phyloP scores from a whole-genome alignment of 2,113 vertebrate species.

The Macquaria australasica region DNA sequence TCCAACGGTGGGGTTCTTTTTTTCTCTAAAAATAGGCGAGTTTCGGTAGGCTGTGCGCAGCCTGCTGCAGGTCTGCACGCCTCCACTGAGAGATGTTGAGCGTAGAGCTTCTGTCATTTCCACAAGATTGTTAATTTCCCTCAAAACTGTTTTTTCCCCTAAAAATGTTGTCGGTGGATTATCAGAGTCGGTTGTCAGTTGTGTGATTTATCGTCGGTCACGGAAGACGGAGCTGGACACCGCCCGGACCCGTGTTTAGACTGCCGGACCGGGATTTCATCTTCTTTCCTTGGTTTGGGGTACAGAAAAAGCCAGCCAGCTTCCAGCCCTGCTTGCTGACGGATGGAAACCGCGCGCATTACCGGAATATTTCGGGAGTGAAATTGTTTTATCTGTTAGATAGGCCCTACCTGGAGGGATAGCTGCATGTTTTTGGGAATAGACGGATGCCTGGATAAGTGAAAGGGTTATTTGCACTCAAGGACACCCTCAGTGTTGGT shows the following conservation, averaged over 20 bases:
- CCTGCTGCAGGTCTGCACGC: slow-evolving; percentile 17
- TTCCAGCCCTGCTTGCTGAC: background rate
- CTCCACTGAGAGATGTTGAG: background rate
- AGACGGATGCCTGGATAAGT: slow-evolving; percentile 20
- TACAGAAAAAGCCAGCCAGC: background rate
- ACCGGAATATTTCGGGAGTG: slow-evolving; percentile 31
- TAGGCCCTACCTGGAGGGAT: slow-evolving; percentile 6
- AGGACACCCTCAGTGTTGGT: slow-evolving; percentile 18
- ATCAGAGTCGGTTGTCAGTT: background rate
- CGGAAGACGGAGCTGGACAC: slow-evolving; percentile 47
- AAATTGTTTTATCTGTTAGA: background rate
- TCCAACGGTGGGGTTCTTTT: background rate
- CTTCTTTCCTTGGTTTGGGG: background rate
- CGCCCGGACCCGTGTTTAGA: slow-evolving; percentile 54
- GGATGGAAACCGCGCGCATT: background rate
- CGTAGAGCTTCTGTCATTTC: background rate
- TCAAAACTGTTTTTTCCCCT: background rate
- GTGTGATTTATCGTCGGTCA: slow-evolving; percentile 9
- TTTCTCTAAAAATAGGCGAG: slow-evolving; percentile 24
- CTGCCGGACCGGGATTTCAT: slow-evolving; percentile 19
- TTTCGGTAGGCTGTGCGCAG: slow-evolving; percentile 9
- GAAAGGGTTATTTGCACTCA: slow-evolving; percentile 23
- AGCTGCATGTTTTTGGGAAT: slow-evolving; percentile 8
- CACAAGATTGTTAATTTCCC: background rate
- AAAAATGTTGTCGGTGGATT: slow-evolving; percentile 13